phyloP scores from a whole-genome alignment of 2,888 invertebrate species.

The Elmis aenea region DNA sequence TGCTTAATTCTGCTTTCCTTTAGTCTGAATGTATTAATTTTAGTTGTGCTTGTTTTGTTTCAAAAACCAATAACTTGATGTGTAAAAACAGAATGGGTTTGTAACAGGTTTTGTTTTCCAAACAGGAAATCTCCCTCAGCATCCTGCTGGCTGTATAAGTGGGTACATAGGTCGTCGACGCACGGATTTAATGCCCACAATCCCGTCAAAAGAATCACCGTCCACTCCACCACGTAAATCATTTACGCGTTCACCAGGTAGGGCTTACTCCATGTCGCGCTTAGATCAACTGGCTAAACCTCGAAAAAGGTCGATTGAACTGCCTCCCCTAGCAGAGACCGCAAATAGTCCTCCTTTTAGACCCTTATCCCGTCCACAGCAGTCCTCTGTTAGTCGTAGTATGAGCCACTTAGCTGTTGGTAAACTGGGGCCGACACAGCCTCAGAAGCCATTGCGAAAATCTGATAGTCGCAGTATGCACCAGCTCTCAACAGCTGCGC shows the following conservation, averaged over 20 bases:
- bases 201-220: conserved; percentile 65
- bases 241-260: conserved; percentile 60
- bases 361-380: conserved; percentile 36
- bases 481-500: conserved; percentile 39
- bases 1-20: no score
- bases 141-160: conserved; percentile 64
- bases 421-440: conserved; percentile 44
- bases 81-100: no score
- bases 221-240: conserved; percentile 48
- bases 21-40: no score
- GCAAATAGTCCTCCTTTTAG: conserved; percentile 30
- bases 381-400: conserved; percentile 44
- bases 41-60: no score
- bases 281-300: conserved; percentile 81
- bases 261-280: conserved; percentile 91
- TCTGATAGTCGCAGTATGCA: conserved; percentile 47
- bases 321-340: conserved; percentile 42
- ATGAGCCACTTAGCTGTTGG: conserved; percentile 64
- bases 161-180: conserved; percentile 73
- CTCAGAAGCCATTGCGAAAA: conserved; percentile 41
- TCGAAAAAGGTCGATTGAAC: conserved; percentile 50
- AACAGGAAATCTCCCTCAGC: no score
- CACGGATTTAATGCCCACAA: conserved; percentile 87
- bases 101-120: no score
- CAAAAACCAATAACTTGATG: no score